These are phyloP conservation scores for Ceratina calcarata DNA, from an alignment of 1,140 invertebrate genomes.

Conservation along the genomic window DNA sequence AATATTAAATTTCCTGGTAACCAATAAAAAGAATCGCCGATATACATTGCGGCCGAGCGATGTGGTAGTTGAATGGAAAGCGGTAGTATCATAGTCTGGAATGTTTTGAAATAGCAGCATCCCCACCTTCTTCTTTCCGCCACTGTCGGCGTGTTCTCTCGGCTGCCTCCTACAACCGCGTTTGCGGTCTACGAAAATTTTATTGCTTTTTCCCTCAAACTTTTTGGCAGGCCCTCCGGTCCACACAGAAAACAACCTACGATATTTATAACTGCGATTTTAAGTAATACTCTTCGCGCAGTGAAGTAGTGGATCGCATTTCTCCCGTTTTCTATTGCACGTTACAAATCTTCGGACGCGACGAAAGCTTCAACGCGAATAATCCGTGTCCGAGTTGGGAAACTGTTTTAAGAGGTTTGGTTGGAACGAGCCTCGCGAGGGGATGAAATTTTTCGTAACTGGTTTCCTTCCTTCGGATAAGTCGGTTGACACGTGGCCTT, in stretches of 20 bases:
- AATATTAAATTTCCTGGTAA: slow-evolving; percentile 57
- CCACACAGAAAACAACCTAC: slow-evolving; percentile 21
- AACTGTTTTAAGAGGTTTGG: not conserved
- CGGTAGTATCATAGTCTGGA: slow-evolving; percentile 72
- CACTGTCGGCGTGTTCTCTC: not conserved
- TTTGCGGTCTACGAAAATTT: slow-evolving; percentile 25
- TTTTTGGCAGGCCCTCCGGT: slow-evolving; percentile 29
- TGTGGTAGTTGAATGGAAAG: slow-evolving; percentile 64
- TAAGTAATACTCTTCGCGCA: slow-evolving; percentile 2
- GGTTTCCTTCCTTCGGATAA: too few species aligned
- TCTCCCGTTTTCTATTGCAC: slow-evolving; percentile 1
- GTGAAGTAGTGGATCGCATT: not conserved
- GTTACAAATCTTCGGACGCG: not conserved
- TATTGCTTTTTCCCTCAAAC: slow-evolving; percentile 42
- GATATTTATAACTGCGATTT: slow-evolving; percentile 1
- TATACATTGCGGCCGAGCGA: slow-evolving; percentile 26
- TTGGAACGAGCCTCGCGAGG: not conserved
- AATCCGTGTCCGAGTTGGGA: not conserved
- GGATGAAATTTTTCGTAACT: too few species aligned
- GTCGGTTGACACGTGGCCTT: slow-evolving; percentile 11
- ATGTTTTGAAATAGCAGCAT: slow-evolving; percentile 71
- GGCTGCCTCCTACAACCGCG: not conserved
- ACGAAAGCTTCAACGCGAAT: not conserved
- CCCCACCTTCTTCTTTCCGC: slow-evolving; percentile 24
- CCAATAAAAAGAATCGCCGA: slow-evolving; percentile 57